Evolutionary conservation across 1,140 invertebrate genomes (phyloP).

Genomic region (Chelonus insularis): DNA sequence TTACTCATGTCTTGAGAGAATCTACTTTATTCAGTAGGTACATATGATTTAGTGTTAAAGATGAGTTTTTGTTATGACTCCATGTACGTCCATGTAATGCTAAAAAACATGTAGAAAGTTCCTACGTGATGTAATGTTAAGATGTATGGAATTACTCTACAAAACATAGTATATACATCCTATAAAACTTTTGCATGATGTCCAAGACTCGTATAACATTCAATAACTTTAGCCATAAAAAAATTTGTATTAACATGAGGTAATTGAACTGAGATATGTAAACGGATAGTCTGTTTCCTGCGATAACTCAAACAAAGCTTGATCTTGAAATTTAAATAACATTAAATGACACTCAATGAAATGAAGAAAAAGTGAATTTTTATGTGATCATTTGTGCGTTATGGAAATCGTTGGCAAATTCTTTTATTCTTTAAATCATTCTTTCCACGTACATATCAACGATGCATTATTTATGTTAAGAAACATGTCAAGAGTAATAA

Average conservation of each 20-base stretch:
- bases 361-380: too few relatives aligned
- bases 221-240: not conserved
- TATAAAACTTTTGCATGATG: not conserved
- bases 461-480: too few relatives aligned
- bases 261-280: not conserved
- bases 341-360: too few relatives aligned
- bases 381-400: too few relatives aligned
- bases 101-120: slow-evolving; percentile 37
- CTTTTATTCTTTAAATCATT: too few relatives aligned
- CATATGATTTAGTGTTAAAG: not conserved
- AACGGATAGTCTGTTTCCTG: too few relatives aligned
- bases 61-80: slow-evolving; percentile 2
- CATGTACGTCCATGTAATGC: not conserved
- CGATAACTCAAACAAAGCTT: too few relatives aligned
- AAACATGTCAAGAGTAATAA: too few relatives aligned
- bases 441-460: too few relatives aligned
- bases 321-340: too few relatives aligned
- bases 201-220: not conserved
- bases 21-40: not conserved
- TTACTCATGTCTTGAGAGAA: not conserved
- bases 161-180: not conserved
- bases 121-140: slow-evolving; percentile 33
- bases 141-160: slow-evolving; percentile 14
- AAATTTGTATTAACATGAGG: not conserved
- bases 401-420: too few relatives aligned